Conservation (phyloP, 2,888 invertebrate species). For the Synanthedon tipuliformis region DNA sequence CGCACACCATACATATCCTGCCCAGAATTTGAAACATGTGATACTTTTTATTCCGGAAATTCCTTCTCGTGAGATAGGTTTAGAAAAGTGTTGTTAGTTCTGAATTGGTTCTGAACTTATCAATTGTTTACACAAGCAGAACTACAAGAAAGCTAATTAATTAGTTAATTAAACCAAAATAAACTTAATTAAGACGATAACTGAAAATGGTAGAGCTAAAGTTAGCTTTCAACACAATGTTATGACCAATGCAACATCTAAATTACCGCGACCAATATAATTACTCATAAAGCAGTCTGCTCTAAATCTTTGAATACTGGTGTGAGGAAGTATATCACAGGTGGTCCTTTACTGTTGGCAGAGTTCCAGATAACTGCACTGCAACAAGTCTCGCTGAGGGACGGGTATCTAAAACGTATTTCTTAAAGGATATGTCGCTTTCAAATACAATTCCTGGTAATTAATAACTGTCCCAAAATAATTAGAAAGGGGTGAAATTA, state of each 20-base stretch:
- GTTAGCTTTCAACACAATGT: not conserved
- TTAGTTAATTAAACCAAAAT: too few species aligned
- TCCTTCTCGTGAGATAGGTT: too few species aligned
- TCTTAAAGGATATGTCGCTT: not conserved
- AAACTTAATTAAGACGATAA: too few species aligned
- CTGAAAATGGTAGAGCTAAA: too few species aligned
- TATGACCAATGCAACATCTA: not conserved
- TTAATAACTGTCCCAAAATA: not conserved
- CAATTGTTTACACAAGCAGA: too few species aligned
- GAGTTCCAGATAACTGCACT: constrained; percentile 17
- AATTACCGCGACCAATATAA: not conserved
- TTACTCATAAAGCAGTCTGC: not conserved
- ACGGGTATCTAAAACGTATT: not conserved
- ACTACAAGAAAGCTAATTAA: too few species aligned
- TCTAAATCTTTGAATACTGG: not conserved
- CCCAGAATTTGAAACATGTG: too few species aligned
- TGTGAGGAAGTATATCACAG: not conserved
- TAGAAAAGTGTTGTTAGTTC: too few species aligned
- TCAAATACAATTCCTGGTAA: not conserved
- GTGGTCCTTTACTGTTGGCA: constrained; percentile 17
- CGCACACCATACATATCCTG: too few species aligned
- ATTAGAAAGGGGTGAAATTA: not conserved
- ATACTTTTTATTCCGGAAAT: too few species aligned
- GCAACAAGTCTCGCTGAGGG: constrained; percentile 6
- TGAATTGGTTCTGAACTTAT: too few species aligned